Percentiles rank a stretch among this genome's conserved stretches.
Conservation (phyloP, 1,140 invertebrate genomes). For the Lasioglossum albipes region DNA sequence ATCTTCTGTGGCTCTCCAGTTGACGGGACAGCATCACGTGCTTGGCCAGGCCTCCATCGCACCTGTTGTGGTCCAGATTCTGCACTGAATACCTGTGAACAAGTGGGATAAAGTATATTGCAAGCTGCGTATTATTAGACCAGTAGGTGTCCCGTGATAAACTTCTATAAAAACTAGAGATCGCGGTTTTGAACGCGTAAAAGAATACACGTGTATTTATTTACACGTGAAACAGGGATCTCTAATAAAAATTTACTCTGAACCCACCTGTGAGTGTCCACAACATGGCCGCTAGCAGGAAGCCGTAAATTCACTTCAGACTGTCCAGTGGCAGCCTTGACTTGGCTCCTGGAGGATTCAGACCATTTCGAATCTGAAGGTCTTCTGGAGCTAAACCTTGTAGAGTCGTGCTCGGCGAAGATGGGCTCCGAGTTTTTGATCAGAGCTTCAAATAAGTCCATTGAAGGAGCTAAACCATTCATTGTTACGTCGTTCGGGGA, state of each 20-base stretch:
- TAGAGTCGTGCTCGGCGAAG: slow-evolving; percentile 73
- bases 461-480: background rate
- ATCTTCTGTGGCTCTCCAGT: slow-evolving; percentile 62
- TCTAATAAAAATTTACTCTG: too few relatives aligned
- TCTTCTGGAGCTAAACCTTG: slow-evolving; percentile 73
- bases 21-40: slow-evolving; percentile 60
- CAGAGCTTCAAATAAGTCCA: slow-evolving; percentile 46
- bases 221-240: too few relatives aligned
- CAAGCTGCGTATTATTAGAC: too few relatives aligned
- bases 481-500: slow-evolving; percentile 6
- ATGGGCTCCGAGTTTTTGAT: slow-evolving; percentile 63
- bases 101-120: too few relatives aligned
- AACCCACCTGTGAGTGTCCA: slow-evolving; percentile 21
- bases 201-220: too few relatives aligned
- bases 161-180: too few relatives aligned
- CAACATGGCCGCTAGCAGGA: background rate
- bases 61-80: slow-evolving; percentile 63
- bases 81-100: slow-evolving; percentile 63
- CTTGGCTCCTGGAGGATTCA: slow-evolving; percentile 76
- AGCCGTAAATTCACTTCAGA: slow-evolving; percentile 42
- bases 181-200: too few relatives aligned
- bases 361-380: slow-evolving; percentile 76
- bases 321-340: slow-evolving; percentile 57
- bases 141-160: too few relatives aligned
- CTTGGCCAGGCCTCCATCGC: slow-evolving; percentile 50